Evolutionary conservation across 2,113 vertebrate genomes (phyloP).

Genomic region (Centropus unirufus): DNA sequence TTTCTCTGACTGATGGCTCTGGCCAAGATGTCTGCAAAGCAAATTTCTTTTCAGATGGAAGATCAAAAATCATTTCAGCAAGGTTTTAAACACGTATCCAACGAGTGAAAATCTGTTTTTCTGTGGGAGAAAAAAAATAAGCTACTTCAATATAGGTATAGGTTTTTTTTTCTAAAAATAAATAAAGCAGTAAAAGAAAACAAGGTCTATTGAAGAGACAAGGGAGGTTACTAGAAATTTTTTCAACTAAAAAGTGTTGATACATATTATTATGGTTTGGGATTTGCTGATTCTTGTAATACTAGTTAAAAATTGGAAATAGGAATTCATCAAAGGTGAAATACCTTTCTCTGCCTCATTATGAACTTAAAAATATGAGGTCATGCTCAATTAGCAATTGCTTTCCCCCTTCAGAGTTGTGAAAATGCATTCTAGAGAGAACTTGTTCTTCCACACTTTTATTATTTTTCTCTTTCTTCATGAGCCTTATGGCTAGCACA

Average conservation of each 20-base stretch:
- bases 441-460: slow-evolving; percentile 30
- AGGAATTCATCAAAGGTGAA: not conserved
- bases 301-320: not conserved
- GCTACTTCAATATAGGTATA: not conserved
- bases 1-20: not conserved
- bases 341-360: not conserved
- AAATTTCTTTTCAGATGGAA: not conserved
- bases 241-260: not conserved
- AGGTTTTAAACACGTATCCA: not conserved
- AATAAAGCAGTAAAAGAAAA: not conserved
- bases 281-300: not conserved
- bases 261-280: not conserved
- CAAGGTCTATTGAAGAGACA: not conserved
- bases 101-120: not conserved
- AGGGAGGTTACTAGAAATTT: not conserved
- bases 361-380: slow-evolving; percentile 8
- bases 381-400: not conserved
- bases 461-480: slow-evolving; percentile 30
- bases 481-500: slow-evolving; percentile 29
- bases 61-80: not conserved
- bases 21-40: not conserved
- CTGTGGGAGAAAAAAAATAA: not conserved
- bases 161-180: not conserved
- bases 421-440: slow-evolving; percentile 10
- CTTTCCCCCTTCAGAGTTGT: not conserved